phyloP scores from a whole-genome alignment of 2,888 invertebrate species.

The Hofmannophila pseudospretella region DNA sequence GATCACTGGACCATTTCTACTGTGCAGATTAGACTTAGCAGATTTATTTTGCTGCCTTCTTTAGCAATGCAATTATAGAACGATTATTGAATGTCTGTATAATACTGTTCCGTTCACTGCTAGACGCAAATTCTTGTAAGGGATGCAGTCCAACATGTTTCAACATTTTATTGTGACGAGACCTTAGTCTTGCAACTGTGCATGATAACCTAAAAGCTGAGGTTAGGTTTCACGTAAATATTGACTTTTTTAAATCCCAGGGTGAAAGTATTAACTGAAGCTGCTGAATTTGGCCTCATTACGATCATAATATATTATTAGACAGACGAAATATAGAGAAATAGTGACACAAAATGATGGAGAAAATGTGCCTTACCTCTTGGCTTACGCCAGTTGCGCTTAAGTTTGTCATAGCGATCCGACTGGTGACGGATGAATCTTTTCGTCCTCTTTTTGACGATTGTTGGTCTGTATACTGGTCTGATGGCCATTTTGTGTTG shows the following conservation, averaged over 20 bases:
- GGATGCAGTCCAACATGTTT: too few species aligned
- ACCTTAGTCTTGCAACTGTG: too few species aligned
- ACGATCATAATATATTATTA: not conserved
- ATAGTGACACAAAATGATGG: not conserved
- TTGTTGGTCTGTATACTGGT: conserved; percentile 92
- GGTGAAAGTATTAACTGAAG: not conserved
- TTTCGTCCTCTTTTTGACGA: conserved; percentile 98
- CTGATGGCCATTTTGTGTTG: conserved; percentile 88
- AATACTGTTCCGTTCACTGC: too few species aligned
- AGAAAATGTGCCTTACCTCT: conserved; percentile 79
- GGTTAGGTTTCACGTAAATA: conserved; percentile 2
- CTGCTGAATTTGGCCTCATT: not conserved
- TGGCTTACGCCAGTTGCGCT: conserved; percentile 99
- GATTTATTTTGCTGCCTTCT: too few species aligned
- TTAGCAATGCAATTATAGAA: too few species aligned
- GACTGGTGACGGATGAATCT: conserved; percentile 99
- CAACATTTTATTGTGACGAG: too few species aligned
- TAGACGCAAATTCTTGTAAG: too few species aligned
- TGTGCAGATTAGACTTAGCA: too few species aligned
- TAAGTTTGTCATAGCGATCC: conserved; percentile 97
- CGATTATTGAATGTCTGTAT: too few species aligned
- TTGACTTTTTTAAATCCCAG: not conserved
- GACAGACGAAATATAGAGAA: not conserved
- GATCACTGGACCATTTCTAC: too few species aligned
- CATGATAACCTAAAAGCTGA: conserved; percentile 3